These are phyloP conservation scores for Petrocephalus schoutedeni DNA, from an alignment of 2,797 vertebrate species.

Conservation along the genomic window DNA sequence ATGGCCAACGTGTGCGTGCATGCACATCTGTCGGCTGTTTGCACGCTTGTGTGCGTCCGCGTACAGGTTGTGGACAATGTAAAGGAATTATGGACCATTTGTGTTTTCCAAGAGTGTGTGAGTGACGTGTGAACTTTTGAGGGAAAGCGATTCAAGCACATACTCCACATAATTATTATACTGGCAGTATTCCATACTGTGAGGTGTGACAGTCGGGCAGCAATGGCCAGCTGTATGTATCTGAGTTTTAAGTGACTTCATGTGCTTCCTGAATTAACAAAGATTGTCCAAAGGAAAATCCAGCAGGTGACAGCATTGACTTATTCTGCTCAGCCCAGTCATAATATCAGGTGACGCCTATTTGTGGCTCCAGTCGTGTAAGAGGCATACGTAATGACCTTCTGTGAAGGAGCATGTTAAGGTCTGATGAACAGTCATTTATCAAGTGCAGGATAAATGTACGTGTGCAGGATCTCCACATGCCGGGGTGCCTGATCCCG, in stretches of 20 bases:
- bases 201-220: neutral
- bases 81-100: neutral
- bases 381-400: slow-evolving; percentile 5
- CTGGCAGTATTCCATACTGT: neutral
- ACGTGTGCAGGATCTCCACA: neutral
- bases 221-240: neutral
- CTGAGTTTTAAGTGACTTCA: neutral
- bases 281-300: neutral
- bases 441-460: neutral
- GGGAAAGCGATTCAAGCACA: neutral
- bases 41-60: slow-evolving; percentile 24
- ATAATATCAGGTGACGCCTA: neutral
- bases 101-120: neutral
- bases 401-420: neutral
- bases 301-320: neutral
- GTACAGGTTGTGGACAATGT: neutral
- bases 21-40: slow-evolving; percentile 40
- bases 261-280: neutral
- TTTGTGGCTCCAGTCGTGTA: slow-evolving; percentile 8
- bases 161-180: neutral
- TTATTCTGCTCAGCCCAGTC: neutral
- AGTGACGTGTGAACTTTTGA: neutral
- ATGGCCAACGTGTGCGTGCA: neutral
- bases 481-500: neutral
- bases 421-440: slow-evolving; percentile 3